A percentile compares a stretch with the other conserved stretches of the same genome.
Conservation (phyloP, 2,888 invertebrate genomes). For the Deilephila porcellus region DNA sequence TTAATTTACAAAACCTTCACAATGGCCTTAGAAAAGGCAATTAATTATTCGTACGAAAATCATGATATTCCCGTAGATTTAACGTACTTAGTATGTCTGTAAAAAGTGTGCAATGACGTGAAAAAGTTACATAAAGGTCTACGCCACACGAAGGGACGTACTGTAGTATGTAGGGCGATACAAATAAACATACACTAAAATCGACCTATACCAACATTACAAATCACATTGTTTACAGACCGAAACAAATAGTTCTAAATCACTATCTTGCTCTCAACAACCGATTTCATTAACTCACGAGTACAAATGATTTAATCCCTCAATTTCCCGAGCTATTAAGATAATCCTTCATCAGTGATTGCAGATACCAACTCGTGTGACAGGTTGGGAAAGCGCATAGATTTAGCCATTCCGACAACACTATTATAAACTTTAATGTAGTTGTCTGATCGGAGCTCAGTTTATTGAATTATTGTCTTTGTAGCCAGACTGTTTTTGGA, state of each 20-base stretch:
- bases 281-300: constrained; percentile 45
- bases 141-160: no score
- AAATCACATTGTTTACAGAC: neutral
- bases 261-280: constrained; percentile 31
- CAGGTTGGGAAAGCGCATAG: neutral
- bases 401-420: constrained; percentile 17
- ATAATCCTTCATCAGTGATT: constrained; percentile 43
- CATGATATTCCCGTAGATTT: no score
- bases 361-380: neutral
- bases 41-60: no score
- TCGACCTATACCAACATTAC: neutral
- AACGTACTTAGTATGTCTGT: no score
- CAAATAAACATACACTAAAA: no score
- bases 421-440: neutral
- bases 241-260: neutral
- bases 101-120: no score
- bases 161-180: no score
- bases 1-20: no score
- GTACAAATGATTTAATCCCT: constrained; percentile 48
- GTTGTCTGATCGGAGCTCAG: neutral
- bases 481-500: neutral
- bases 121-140: no score
- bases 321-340: constrained; percentile 51
- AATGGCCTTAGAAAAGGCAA: no score
- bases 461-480: constrained; percentile 2